A percentile compares a stretch with the other conserved stretches of the same genome.
phyloP scores from a whole-genome alignment of 2,113 vertebrate genomes.

The Myodes glareolus region DNA sequence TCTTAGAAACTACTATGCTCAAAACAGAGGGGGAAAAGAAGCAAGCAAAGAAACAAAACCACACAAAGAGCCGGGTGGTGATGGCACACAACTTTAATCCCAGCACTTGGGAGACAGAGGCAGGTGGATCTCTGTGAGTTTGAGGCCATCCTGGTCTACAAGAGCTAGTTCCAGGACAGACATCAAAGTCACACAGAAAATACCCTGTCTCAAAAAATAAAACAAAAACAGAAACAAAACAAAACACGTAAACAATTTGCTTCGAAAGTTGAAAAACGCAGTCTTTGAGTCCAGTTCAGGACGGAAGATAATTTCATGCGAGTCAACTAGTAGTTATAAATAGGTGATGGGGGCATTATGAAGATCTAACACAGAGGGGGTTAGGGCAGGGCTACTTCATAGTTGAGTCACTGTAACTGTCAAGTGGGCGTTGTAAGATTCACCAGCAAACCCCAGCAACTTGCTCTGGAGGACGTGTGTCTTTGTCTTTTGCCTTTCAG shows the following conservation, averaged over 20 bases:
- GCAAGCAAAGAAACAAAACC: slow-evolving; percentile 27
- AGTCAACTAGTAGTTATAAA: slow-evolving; percentile 67
- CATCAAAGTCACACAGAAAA: too few species aligned
- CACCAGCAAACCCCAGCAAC: slow-evolving; percentile 65
- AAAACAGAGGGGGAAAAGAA: background rate
- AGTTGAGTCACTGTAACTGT: slow-evolving; percentile 68
- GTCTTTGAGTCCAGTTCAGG: background rate
- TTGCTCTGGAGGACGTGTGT: slow-evolving; percentile 44
- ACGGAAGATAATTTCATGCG: slow-evolving; percentile 51
- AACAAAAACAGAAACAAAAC: background rate
- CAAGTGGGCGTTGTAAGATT: slow-evolving; percentile 63
- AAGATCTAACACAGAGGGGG: slow-evolving; percentile 22
- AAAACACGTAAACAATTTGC: slow-evolving; percentile 46
- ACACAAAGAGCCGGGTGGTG: background rate
- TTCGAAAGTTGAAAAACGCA: slow-evolving; percentile 51
- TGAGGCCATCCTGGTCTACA: too few species aligned
- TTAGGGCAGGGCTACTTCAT: slow-evolving; percentile 39
- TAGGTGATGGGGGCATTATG: background rate
- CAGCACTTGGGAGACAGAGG: too few species aligned
- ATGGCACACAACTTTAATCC: too few species aligned
- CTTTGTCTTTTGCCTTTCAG: slow-evolving; percentile 51
- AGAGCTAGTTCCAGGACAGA: too few species aligned
- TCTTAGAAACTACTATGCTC: slow-evolving; percentile 23
- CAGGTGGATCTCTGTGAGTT: too few species aligned
- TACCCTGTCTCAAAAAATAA: too few species aligned